Conservation (phyloP, 2,113 vertebrate genomes). For the Donacobius atricapilla region DNA sequence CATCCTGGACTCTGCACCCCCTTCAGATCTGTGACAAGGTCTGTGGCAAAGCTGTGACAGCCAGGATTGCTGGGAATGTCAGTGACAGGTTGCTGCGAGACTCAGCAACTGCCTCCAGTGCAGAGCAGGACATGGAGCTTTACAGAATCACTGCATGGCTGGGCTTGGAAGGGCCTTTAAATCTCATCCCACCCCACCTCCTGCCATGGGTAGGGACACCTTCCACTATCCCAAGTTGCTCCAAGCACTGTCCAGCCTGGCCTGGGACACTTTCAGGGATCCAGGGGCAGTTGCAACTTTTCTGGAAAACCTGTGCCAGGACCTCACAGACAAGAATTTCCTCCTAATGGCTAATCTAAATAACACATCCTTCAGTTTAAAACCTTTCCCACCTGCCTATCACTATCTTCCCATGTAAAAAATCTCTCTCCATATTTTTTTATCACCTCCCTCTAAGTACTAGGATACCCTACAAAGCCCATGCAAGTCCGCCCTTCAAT, state of each 20-base stretch:
- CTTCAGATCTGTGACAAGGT: rapidly evolving
- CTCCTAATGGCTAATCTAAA: neutral
- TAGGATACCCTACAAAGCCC: neutral
- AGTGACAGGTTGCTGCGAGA: rapidly evolving
- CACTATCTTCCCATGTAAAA: neutral
- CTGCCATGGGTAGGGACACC: neutral
- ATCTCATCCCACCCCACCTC: rapidly evolving
- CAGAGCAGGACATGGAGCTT: neutral
- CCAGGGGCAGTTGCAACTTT: neutral
- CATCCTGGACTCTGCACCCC: neutral
- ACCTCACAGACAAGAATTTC: neutral
- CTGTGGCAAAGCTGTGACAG: neutral
- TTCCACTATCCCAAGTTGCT: rapidly evolving
- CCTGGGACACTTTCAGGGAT: neutral
- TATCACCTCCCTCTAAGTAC: neutral
- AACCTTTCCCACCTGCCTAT: neutral
- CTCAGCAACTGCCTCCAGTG: rapidly evolving
- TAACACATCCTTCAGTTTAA: neutral
- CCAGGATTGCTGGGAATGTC: neutral
- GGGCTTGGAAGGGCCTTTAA: neutral
- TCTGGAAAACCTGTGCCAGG: neutral
- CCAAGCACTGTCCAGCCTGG: rapidly evolving
- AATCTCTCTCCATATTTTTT: neutral
- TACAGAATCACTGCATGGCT: neutral
- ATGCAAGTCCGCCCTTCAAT: neutral